These are phyloP conservation scores for Pseudolaguvia tuberculata DNA, from an alignment of 2,113 vertebrate species.

Conservation along the genomic window DNA sequence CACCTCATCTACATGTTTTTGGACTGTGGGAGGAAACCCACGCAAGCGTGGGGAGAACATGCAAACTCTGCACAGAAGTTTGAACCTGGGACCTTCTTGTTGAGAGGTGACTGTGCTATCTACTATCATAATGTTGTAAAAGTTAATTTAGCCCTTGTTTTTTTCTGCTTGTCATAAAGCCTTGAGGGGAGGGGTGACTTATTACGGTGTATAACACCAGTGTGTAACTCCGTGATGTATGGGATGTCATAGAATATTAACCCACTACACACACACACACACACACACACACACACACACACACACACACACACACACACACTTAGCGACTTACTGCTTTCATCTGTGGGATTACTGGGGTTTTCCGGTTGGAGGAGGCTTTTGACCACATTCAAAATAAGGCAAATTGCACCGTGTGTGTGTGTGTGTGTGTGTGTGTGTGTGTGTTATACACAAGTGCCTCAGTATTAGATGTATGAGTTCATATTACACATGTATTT, in stretches of 20 bases:
- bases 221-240: constrained; percentile 11
- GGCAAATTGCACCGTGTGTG: constrained; percentile 13
- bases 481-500: constrained; percentile 13
- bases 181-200: neutral
- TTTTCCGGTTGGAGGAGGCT: constrained; percentile 13
- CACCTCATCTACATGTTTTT: no score
- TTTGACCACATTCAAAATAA: constrained; percentile 26
- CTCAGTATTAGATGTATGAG: neutral
- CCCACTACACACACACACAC: constrained; percentile 22
- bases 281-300: no score
- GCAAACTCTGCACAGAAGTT: no score
- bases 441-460: neutral
- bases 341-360: constrained; percentile 21
- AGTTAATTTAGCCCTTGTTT: no score
- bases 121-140: no score
- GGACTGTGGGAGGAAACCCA: no score
- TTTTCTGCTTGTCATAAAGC: neutral
- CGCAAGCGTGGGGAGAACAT: no score
- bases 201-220: neutral
- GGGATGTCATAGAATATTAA: neutral
- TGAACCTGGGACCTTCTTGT: no score
- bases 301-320: no score
- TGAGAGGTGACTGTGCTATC: no score
- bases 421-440: constrained; percentile 9
- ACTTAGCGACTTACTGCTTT: no score